Conservation (phyloP, 2,888 invertebrate genomes). For the Drosophila robusta region DNA sequence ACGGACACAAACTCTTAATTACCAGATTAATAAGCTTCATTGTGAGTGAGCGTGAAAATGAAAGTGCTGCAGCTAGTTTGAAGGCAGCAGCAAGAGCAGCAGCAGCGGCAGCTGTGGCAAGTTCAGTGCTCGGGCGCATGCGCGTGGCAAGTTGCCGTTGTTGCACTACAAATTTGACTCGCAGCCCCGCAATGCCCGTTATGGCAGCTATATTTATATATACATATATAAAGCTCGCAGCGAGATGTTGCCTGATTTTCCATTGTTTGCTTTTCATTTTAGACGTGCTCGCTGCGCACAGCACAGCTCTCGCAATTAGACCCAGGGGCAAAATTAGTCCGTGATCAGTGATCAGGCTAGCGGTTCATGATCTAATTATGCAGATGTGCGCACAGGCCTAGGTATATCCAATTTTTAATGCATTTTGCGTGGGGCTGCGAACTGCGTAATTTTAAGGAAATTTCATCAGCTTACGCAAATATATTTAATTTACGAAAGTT, state of each 20-base stretch:
- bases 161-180: constrained; percentile 50
- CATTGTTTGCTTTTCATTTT: constrained; percentile 80
- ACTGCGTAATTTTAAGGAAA: neutral
- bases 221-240: neutral
- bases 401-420: constrained; percentile 10
- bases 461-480: neutral
- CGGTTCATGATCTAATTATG: constrained; percentile 57
- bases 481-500: neutral
- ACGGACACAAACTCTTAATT: constrained; percentile 54
- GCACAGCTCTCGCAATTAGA: constrained; percentile 63
- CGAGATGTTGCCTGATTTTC: constrained; percentile 48
- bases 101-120: neutral
- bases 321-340: constrained; percentile 52
- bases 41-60: constrained; percentile 76
- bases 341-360: constrained; percentile 63
- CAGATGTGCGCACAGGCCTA: constrained; percentile 13
- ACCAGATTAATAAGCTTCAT: constrained; percentile 74
- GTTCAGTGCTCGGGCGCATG: constrained; percentile 62
- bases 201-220: constrained; percentile 11
- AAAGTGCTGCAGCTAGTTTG: constrained; percentile 59
- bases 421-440: neutral
- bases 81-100: neutral
- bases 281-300: constrained; percentile 57
- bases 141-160: constrained; percentile 77
- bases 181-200: constrained; percentile 41